Conservation (phyloP, 1,140 invertebrate species). For the Drosophila pseudoananassae region DNA sequence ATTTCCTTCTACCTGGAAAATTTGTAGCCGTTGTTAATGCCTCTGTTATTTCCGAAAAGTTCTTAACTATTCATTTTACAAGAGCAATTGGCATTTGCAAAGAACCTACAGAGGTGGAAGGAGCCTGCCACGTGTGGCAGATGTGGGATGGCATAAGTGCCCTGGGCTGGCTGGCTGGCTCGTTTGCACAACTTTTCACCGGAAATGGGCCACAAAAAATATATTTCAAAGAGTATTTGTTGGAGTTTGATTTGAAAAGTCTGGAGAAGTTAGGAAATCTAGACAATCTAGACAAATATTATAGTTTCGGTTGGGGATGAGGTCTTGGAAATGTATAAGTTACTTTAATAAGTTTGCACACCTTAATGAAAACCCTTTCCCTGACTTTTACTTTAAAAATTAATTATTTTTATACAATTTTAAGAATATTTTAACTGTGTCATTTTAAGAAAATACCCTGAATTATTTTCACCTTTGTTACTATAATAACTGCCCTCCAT, state of each 20-base stretch:
- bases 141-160: neutral
- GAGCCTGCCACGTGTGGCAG: slow-evolving; percentile 1
- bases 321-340: too few relatives aligned
- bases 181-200: slow-evolving; percentile 11
- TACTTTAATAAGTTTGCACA: too few relatives aligned
- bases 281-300: neutral
- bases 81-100: slow-evolving; percentile 44
- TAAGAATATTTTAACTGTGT: neutral
- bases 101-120: slow-evolving; percentile 1
- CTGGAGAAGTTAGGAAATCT: neutral
- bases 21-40: slow-evolving; percentile 34
- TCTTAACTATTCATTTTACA: slow-evolving; percentile 60
- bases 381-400: too few relatives aligned
- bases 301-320: neutral
- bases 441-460: slow-evolving; percentile 8
- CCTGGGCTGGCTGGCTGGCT: neutral
- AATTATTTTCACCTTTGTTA: slow-evolving; percentile 8
- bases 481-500: neutral
- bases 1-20: slow-evolving; percentile 53
- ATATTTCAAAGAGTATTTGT: slow-evolving; percentile 1
- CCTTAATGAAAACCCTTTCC: too few relatives aligned
- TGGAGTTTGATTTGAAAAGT: slow-evolving; percentile 6
- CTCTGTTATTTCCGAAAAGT: slow-evolving; percentile 39
- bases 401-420: neutral
- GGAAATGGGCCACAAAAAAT: slow-evolving; percentile 13